phyloP scores from a whole-genome alignment of 2,888 invertebrate species.

The Machimus atricapillus region DNA sequence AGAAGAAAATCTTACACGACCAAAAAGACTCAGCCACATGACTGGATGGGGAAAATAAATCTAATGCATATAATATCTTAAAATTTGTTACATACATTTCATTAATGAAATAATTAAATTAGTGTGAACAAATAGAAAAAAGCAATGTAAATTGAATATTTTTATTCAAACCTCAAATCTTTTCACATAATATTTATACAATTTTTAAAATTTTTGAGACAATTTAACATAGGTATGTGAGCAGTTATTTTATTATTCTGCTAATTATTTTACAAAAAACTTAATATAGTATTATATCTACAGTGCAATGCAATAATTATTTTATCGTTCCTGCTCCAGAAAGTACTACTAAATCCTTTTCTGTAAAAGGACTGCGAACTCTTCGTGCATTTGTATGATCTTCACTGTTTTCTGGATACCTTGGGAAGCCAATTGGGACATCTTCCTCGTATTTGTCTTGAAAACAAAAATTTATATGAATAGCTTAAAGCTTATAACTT shows the following conservation, averaged over 20 bases:
- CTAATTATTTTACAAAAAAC: too few species aligned
- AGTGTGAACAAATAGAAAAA: neutral
- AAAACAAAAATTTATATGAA: neutral
- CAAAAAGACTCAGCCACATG: neutral
- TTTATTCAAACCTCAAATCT: too few species aligned
- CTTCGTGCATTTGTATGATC: neutral
- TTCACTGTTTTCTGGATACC: neutral
- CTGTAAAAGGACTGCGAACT: neutral
- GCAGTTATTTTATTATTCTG: too few species aligned
- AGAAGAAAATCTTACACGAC: neutral
- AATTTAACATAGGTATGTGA: too few species aligned
- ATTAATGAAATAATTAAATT: neutral
- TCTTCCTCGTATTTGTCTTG: neutral
- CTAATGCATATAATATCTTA: neutral
- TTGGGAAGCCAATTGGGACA: neutral
- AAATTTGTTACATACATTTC: neutral
- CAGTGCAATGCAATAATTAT: too few species aligned
- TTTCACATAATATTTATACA: too few species aligned
- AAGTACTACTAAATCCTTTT: neutral
- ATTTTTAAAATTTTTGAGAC: too few species aligned
- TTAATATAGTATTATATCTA: too few species aligned
- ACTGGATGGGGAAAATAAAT: neutral
- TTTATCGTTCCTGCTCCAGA: neutral
- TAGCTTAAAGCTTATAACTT: neutral
- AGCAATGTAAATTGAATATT: too few species aligned